These are phyloP conservation scores for Callospermophilus lateralis DNA, from an alignment of 2,113 vertebrate species.

Conservation along the genomic window DNA sequence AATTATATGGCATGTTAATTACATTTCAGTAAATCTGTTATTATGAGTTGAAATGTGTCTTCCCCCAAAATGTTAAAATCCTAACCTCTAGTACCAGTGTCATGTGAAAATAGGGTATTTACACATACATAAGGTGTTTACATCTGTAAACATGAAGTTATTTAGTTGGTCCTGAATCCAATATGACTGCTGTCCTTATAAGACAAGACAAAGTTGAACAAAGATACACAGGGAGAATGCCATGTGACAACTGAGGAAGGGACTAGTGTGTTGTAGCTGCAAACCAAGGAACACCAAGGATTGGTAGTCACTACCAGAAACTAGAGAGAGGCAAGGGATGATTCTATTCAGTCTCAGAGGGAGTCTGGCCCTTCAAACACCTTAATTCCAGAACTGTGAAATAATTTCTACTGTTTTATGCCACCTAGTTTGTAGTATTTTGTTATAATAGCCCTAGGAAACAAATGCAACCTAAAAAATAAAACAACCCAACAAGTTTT, in stretches of 20 bases:
- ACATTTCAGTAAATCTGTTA: conserved; percentile 33
- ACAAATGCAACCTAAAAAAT: neutral
- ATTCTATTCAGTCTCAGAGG: neutral
- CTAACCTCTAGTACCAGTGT: neutral
- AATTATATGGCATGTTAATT: neutral
- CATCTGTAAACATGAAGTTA: neutral
- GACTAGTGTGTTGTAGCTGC: neutral
- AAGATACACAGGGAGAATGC: neutral
- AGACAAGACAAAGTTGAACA: neutral
- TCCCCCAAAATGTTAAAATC: neutral
- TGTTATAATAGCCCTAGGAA: neutral
- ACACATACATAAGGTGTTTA: neutral
- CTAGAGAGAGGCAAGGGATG: neutral
- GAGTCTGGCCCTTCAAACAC: neutral
- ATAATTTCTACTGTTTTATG: conserved; percentile 29
- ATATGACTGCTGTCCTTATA: neutral
- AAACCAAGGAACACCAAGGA: neutral
- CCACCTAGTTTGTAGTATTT: neutral
- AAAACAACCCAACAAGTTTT: neutral
- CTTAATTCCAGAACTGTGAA: neutral
- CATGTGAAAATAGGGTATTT: neutral
- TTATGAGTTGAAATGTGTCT: neutral
- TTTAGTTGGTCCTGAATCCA: neutral
- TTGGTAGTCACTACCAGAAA: neutral
- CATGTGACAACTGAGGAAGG: neutral